phyloP scores from a whole-genome alignment of 2,113 vertebrate species.

The Hippolais icterina region DNA sequence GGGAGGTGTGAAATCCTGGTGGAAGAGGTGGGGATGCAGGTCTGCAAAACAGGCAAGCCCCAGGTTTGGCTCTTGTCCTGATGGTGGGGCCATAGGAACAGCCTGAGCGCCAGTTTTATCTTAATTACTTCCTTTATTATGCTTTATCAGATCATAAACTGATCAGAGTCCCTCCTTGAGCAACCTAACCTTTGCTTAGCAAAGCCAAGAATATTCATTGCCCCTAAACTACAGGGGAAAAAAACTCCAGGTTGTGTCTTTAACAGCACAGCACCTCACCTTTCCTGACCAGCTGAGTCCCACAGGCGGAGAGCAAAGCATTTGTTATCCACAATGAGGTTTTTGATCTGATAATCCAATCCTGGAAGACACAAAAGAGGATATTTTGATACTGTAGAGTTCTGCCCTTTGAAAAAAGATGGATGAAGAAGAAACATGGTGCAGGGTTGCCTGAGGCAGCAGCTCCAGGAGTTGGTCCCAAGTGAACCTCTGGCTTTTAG shows the following conservation, averaged over 20 bases:
- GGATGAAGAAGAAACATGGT: not conserved
- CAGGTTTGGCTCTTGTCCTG: not conserved
- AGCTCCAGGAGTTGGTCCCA: not conserved
- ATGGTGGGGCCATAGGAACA: not conserved
- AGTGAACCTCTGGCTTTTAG: not conserved
- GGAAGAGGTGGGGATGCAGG: not conserved
- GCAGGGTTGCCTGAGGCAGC: not conserved
- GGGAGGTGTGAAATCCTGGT: not conserved
- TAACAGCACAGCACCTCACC: constrained; percentile 65
- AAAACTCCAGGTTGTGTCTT: not conserved
- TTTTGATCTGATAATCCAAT: constrained; percentile 85
- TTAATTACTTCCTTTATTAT: constrained; percentile 3
- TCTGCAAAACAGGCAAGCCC: not conserved
- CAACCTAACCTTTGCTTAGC: not conserved
- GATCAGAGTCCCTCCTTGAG: not conserved
- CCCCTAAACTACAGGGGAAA: not conserved
- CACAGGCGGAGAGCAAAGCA: constrained; percentile 83
- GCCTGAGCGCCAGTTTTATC: not conserved
- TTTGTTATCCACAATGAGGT: constrained; percentile 79
- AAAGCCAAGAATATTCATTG: not conserved
- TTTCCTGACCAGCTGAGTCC: constrained; percentile 96
- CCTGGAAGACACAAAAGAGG: constrained; percentile 73
- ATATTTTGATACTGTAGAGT: not conserved
- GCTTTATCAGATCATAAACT: not conserved
- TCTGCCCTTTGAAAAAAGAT: not conserved